These are phyloP conservation scores for Tuta absoluta DNA, from an alignment of 2,888 invertebrate genomes.

Conservation along the genomic window DNA sequence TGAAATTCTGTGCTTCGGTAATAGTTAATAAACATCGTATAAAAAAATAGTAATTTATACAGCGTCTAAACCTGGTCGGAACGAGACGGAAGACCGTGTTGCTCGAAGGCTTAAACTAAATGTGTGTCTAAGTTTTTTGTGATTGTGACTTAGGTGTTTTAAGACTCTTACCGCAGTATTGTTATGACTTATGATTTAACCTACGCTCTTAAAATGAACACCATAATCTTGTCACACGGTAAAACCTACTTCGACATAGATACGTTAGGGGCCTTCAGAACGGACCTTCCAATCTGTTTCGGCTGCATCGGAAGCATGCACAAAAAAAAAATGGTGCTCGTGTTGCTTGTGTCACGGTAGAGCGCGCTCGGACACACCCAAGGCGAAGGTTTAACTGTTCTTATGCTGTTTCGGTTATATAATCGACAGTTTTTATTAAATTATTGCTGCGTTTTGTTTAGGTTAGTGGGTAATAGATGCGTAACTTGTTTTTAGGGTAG, in stretches of 20 bases:
- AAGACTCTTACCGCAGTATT: no score
- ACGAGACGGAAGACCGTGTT: no score
- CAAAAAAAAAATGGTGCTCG: background rate
- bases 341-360: background rate
- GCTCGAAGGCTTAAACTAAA: no score
- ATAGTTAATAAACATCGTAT: no score
- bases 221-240: background rate
- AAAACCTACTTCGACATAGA: background rate
- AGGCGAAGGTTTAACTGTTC: constrained; percentile 7
- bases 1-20: no score
- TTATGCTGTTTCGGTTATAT: background rate
- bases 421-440: background rate
- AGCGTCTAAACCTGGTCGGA: no score
- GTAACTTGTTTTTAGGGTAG: background rate
- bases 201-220: no score
- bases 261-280: background rate
- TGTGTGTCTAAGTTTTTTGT: no score
- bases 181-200: no score
- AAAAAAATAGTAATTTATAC: no score
- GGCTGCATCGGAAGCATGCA: background rate
- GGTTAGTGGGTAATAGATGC: background rate
- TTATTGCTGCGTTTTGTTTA: background rate
- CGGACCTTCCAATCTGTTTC: background rate
- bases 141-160: no score
- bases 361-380: background rate